These are phyloP conservation scores for Caenorhabditis plicata DNA, from an alignment of 2,888 invertebrate genomes.

Conservation along the genomic window DNA sequence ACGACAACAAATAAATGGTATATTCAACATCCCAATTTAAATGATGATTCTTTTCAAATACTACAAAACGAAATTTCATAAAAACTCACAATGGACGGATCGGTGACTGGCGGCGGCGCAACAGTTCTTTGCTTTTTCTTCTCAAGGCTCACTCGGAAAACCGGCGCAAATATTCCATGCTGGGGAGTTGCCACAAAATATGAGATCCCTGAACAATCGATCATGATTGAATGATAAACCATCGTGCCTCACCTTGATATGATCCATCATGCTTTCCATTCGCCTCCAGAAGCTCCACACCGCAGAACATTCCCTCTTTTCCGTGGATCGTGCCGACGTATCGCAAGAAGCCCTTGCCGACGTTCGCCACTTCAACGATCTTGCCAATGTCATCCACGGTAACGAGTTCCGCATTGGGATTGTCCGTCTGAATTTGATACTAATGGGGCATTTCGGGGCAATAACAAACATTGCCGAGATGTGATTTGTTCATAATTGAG, in stretches of 20 bases:
- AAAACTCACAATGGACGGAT: slow-evolving; percentile 9
- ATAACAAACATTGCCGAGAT: background rate
- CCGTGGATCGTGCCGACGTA: slow-evolving; percentile 72
- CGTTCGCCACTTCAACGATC: slow-evolving; percentile 34
- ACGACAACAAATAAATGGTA: no score
- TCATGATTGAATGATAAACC: no score
- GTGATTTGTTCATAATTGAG: background rate
- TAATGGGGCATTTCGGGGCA: background rate
- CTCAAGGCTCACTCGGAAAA: slow-evolving; percentile 54
- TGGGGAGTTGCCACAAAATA: slow-evolving; percentile 73
- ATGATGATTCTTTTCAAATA: no score
- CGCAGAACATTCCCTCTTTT: slow-evolving; percentile 73
- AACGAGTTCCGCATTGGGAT: slow-evolving; percentile 31
- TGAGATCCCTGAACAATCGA: slow-evolving; percentile 69
- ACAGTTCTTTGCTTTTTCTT: no score
- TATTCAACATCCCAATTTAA: no score
- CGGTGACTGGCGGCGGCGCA: slow-evolving; percentile 5
- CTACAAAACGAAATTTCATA: no score
- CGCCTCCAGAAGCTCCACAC: slow-evolving; percentile 71
- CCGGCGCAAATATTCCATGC: slow-evolving; percentile 74
- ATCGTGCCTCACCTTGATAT: slow-evolving; percentile 49
- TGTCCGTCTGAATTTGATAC: slow-evolving; percentile 27
- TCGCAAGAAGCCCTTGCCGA: slow-evolving; percentile 68
- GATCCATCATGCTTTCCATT: slow-evolving; percentile 74
- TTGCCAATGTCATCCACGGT: slow-evolving; percentile 37